These are phyloP conservation scores for Bembecia ichneumoniformis DNA, from an alignment of 2,888 invertebrate genomes.

Conservation along the genomic window DNA sequence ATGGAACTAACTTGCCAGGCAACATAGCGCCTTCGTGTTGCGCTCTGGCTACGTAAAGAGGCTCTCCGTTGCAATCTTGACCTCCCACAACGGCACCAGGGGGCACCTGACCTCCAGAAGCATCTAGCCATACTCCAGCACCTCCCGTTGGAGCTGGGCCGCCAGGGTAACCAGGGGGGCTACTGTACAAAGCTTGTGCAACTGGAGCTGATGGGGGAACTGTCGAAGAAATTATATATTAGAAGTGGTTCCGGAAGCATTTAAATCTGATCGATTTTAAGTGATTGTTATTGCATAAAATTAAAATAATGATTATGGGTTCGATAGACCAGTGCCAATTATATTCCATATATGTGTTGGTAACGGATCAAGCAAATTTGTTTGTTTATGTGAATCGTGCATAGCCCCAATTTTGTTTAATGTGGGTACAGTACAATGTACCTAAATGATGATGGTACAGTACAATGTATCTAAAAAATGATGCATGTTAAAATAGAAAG, in stretches of 20 bases:
- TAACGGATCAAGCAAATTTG: too few species aligned
- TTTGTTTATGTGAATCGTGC: too few species aligned
- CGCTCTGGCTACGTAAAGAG: constrained; percentile 80
- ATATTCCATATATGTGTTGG: too few species aligned
- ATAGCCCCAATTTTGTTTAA: too few species aligned
- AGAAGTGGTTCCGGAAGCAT: too few species aligned
- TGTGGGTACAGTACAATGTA: too few species aligned
- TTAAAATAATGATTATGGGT: too few species aligned
- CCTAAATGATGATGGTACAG: too few species aligned
- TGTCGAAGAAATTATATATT: constrained; percentile 12
- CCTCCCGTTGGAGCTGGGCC: constrained; percentile 24
- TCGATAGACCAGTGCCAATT: too few species aligned
- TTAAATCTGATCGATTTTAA: too few species aligned
- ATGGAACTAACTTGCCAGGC: constrained; percentile 84
- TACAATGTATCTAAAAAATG: not conserved
- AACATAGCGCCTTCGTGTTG: constrained; percentile 83
- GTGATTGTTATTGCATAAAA: too few species aligned
- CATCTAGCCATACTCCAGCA: constrained; percentile 72
- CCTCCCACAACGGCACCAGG: constrained; percentile 80
- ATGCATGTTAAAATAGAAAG: not conserved
- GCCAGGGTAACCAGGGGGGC: constrained; percentile 37
- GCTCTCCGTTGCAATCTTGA: constrained; percentile 69
- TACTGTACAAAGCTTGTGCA: constrained; percentile 43
- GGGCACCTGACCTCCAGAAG: constrained; percentile 76
- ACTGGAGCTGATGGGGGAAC: constrained; percentile 45